Base-by-base conservation (phyloP, 2,113 vertebrate genomes). In the Centropus unirufus region DNA sequence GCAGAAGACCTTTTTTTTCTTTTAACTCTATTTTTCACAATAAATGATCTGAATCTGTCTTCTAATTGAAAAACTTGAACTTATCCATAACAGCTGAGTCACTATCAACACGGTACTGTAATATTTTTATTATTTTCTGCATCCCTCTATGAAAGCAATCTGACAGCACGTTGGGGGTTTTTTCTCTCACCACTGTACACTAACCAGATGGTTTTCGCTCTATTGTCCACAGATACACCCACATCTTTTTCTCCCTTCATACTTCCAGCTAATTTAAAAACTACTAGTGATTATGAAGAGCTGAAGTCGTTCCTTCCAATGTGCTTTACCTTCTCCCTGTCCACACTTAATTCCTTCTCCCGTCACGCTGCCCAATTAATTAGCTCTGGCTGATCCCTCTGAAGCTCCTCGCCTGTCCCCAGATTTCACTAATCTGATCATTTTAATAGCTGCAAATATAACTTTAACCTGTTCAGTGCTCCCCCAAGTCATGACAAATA, bases 151-250 rank as follows among this genome's bases (percentile, higher is more conserved):
- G 73, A 92, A 90, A 90, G 92, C 88, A 93, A 75, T 80, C 92
- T 92, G 92, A 73, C 68, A 92, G 85, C 44, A 61, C 52, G 27
- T 81, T 77, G 57, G 42, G 67, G 21, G 72, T 80, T 82, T 78
- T 95, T 93, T 87, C 5, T 80, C 52, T 92, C 85, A 78, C 90
- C 79, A 94, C 95, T 96, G 93, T 95, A 94, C 85, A 92, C 44
- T 93, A 94, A 95, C 93, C 96, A 97, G 95, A 96, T 96, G 92
- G 95, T 90, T 93, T 95, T 93, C 12, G 14, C 90, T 96, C 92
- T 92, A 94, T 94, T 96, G 92, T 97, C 94, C 95, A 92, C 90
- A 94, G 90, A 93, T 90, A 96, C 93, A 86, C 92, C 93, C 90
- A 96, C 94, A 74, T 74, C 82, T 83, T 83, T 83, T 92, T 79